These are phyloP conservation scores for Gila robusta DNA, from an alignment of 2,797 vertebrate species.

Conservation along the genomic window DNA sequence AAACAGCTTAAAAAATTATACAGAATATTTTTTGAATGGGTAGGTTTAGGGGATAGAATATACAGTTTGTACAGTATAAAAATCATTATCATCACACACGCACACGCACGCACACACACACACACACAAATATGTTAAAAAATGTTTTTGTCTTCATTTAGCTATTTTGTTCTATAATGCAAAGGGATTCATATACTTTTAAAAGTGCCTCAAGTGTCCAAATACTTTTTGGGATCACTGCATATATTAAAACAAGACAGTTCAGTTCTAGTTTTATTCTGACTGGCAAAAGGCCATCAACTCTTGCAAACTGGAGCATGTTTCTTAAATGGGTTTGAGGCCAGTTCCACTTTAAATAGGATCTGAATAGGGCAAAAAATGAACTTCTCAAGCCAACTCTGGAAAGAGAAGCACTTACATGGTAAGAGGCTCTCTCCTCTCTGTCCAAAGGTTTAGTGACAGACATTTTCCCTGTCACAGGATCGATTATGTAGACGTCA, in stretches of 20 bases:
- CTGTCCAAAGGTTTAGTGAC: constrained; percentile 96
- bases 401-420: constrained; percentile 79
- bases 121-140: no score
- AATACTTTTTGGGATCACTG: neutral
- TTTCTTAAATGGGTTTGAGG: constrained; percentile 18
- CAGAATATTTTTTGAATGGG: no score
- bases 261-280: constrained; percentile 10
- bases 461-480: constrained; percentile 95
- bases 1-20: neutral
- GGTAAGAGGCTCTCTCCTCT: constrained; percentile 95
- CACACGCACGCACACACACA: no score
- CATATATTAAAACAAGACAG: neutral
- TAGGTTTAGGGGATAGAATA: neutral
- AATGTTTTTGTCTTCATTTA: neutral
- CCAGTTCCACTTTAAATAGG: constrained; percentile 26
- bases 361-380: constrained; percentile 6
- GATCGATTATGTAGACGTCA: constrained; percentile 97
- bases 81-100: no score
- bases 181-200: neutral
- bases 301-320: constrained; percentile 26
- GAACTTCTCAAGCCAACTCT: neutral
- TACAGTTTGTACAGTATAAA: no score
- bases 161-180: neutral
- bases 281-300: constrained; percentile 28
- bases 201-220: neutral